Percentiles rank a stretch among this genome's conserved stretches.
phyloP scores from a whole-genome alignment of 53 echinoderm and acorn worm genomes.

The Actinopyga echinites region DNA sequence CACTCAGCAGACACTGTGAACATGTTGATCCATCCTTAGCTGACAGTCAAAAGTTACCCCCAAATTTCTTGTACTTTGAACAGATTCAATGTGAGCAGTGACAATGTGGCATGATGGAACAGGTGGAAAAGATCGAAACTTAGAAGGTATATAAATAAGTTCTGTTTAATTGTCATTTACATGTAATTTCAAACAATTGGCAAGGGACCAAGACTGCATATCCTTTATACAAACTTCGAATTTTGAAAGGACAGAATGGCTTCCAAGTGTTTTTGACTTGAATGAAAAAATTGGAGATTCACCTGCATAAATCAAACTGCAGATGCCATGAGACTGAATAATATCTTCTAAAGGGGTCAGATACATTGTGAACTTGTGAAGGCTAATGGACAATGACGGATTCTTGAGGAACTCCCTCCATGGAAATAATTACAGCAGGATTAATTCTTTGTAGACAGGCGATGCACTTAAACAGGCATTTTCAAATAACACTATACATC shows the following conservation, averaged over 20 bases:
- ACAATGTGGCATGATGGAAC: not conserved
- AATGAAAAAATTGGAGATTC: not conserved
- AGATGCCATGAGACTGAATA: not conserved
- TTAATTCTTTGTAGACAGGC: too few relatives aligned
- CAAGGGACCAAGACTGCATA: conserved; percentile 13
- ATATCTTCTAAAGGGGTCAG: not conserved
- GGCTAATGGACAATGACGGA: not conserved
- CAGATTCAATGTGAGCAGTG: not conserved
- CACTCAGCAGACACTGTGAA: too few relatives aligned
- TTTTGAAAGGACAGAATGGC: not conserved
- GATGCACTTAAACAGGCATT: too few relatives aligned
- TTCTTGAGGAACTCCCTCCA: not conserved
- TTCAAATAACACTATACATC: too few relatives aligned
- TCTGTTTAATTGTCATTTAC: conserved; percentile 10
- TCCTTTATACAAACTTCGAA: not conserved
- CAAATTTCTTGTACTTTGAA: not conserved
- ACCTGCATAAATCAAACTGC: not conserved
- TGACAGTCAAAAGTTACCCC: not conserved
- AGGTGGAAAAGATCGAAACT: not conserved
- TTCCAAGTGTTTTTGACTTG: not conserved
- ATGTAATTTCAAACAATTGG: not conserved
- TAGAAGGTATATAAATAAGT: not conserved
- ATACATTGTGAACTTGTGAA: not conserved
- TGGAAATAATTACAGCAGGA: not conserved
- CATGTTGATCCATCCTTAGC: too few relatives aligned